Evolutionary conservation across 2,888 invertebrate genomes (phyloP).

Genomic region (Ophion slaviceki): DNA sequence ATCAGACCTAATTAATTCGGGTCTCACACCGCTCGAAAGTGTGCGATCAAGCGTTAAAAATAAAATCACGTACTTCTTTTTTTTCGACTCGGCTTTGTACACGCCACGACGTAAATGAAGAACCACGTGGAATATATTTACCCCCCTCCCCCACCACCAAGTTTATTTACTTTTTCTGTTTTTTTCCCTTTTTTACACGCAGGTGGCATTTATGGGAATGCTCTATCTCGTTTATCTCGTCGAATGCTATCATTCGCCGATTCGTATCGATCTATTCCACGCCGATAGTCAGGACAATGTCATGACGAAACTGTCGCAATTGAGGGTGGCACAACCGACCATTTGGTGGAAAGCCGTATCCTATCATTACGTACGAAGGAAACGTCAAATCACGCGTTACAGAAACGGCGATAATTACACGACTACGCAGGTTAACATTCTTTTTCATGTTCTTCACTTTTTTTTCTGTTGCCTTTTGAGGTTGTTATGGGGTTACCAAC

Average conservation of each 20-base stretch:
- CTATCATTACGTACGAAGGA: constrained; percentile 92
- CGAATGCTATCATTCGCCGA: constrained; percentile 93
- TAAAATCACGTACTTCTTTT: no score
- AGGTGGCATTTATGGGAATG: constrained; percentile 90
- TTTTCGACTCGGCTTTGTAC: no score
- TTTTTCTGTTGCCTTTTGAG: background rate
- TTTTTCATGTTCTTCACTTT: constrained; percentile 4
- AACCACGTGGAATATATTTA: background rate
- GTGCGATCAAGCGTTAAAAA: no score
- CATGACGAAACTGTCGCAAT: constrained; percentile 87
- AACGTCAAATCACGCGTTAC: constrained; percentile 91
- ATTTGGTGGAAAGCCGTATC: constrained; percentile 95
- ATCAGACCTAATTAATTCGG: no score
- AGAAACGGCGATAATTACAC: constrained; percentile 93
- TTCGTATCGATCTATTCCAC: constrained; percentile 88
- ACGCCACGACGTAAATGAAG: background rate
- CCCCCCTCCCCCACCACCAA: background rate
- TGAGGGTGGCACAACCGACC: constrained; percentile 89
- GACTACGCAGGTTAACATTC: constrained; percentile 88
- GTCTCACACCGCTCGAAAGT: no score
- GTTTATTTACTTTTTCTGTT: background rate
- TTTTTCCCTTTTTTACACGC: background rate
- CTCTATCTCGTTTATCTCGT: constrained; percentile 92
- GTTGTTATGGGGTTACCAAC: background rate
- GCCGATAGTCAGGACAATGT: constrained; percentile 88